phyloP scores from a whole-genome alignment of 1,140 invertebrate species.

The Mycetomoellerius zeteki region DNA sequence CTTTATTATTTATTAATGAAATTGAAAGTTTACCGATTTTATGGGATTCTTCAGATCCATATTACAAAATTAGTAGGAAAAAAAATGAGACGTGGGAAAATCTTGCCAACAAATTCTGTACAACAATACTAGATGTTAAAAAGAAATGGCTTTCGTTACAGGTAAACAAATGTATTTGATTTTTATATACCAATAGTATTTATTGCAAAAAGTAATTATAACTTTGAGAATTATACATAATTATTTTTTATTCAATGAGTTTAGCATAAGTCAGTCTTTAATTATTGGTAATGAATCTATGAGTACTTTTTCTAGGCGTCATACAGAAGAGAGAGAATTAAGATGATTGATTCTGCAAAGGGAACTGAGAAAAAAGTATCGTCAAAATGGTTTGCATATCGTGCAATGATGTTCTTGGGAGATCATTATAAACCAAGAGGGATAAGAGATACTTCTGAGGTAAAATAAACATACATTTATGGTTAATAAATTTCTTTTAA shows the following conservation, averaged over 20 bases:
- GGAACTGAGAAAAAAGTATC: not conserved
- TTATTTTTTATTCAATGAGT: not conserved
- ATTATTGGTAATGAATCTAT: not conserved
- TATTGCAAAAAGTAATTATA: not conserved
- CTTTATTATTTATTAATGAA: slow-evolving; percentile 24
- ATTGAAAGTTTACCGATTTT: not conserved
- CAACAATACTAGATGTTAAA: slow-evolving; percentile 20
- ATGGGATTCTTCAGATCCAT: slow-evolving; percentile 19
- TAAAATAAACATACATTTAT: not conserved
- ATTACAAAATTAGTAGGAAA: slow-evolving; percentile 20
- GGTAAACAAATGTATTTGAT: not conserved
- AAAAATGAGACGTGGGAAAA: slow-evolving; percentile 3
- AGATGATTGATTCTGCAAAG: slow-evolving; percentile 17
- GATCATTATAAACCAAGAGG: slow-evolving; percentile 12
- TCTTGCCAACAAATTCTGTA: slow-evolving; percentile 10
- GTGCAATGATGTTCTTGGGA: slow-evolving; percentile 12
- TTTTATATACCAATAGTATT: not conserved
- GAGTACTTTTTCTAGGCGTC: not conserved
- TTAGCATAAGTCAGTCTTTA: not conserved
- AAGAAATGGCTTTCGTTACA: slow-evolving; percentile 20
- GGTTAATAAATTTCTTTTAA: not conserved
- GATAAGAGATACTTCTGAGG: not conserved
- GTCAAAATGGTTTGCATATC: slow-evolving; percentile 6
- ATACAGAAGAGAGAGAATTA: slow-evolving; percentile 20
- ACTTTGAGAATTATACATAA: not conserved